phyloP scores from a whole-genome alignment of 2,797 vertebrate genomes.

The Bryconaethiops microstoma region DNA sequence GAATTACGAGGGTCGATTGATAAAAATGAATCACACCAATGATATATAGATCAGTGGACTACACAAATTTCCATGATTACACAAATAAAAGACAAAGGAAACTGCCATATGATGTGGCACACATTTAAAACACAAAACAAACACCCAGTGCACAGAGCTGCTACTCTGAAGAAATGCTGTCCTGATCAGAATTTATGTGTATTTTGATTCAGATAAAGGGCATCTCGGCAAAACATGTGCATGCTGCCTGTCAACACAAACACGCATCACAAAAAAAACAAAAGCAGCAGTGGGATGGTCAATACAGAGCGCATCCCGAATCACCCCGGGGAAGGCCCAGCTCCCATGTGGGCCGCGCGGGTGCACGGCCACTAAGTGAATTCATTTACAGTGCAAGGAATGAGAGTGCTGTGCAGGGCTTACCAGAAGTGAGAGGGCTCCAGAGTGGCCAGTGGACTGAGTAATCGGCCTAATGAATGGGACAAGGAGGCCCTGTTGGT shows the following conservation, averaged over 20 bases:
- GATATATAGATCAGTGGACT: neutral
- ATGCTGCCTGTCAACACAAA: conserved; percentile 45
- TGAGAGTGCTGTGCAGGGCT: conserved; percentile 72
- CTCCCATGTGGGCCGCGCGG: conserved; percentile 37
- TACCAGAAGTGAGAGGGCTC: conserved; percentile 82
- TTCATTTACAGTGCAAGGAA: conserved; percentile 78
- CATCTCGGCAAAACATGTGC: conserved; percentile 43
- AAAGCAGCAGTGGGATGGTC: conserved; percentile 21
- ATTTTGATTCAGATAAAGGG: neutral
- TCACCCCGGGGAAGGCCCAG: conserved; percentile 29
- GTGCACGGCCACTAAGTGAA: conserved; percentile 36
- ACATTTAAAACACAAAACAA: neutral
- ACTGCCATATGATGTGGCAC: neutral
- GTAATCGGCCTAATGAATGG: conserved; percentile 84
- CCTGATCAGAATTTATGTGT: neutral
- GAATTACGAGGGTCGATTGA: neutral
- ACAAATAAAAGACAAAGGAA: neutral
- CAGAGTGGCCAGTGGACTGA: conserved; percentile 80
- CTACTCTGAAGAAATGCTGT: neutral
- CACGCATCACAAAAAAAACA: conserved; percentile 35
- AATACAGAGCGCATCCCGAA: conserved; percentile 33
- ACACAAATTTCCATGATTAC: neutral
- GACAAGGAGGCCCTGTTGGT: conserved; percentile 84
- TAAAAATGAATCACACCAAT: neutral
- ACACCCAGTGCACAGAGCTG: neutral